Conservation (phyloP, 2,797 vertebrate genomes). For the Gadopsis marmoratus region DNA sequence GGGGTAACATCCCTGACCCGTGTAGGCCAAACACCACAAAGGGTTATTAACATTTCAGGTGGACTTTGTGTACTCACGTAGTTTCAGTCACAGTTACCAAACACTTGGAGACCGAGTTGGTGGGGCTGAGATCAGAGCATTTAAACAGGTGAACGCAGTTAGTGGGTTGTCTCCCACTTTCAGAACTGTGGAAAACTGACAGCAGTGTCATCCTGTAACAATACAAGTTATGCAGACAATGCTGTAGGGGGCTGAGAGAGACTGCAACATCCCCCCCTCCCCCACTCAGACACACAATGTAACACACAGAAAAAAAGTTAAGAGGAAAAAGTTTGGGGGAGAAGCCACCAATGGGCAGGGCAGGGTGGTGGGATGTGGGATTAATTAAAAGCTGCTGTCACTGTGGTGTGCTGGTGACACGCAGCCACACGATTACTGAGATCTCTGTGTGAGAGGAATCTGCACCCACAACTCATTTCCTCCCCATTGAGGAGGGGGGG, state of each 20-base stretch:
- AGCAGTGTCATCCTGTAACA: conserved; percentile 58
- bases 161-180: conserved; percentile 50
- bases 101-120: conserved; percentile 44
- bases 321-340: conserved; percentile 65
- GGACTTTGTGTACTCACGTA: conserved; percentile 27
- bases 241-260: conserved; percentile 45
- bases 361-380: conserved; percentile 71
- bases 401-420: conserved; percentile 76
- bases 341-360: conserved; percentile 64
- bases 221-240: conserved; percentile 52
- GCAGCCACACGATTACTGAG: conserved; percentile 78
- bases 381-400: conserved; percentile 84
- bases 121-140: conserved; percentile 42
- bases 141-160: conserved; percentile 55
- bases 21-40: conserved; percentile 31
- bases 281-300: conserved; percentile 46
- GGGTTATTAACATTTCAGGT: conserved; percentile 52
- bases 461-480: conserved; percentile 81
- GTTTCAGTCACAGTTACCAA: conserved; percentile 47
- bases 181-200: conserved; percentile 60
- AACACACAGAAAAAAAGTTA: conserved; percentile 51
- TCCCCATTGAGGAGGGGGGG: conserved; percentile 59
- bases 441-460: conserved; percentile 80
- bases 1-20: conserved; percentile 29
- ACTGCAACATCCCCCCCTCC: conserved; percentile 28